Evolutionary conservation across 1,140 invertebrate species (phyloP), one percentile per base, ranked within the genome.

Genomic region (Lucilia sericata): DNA sequence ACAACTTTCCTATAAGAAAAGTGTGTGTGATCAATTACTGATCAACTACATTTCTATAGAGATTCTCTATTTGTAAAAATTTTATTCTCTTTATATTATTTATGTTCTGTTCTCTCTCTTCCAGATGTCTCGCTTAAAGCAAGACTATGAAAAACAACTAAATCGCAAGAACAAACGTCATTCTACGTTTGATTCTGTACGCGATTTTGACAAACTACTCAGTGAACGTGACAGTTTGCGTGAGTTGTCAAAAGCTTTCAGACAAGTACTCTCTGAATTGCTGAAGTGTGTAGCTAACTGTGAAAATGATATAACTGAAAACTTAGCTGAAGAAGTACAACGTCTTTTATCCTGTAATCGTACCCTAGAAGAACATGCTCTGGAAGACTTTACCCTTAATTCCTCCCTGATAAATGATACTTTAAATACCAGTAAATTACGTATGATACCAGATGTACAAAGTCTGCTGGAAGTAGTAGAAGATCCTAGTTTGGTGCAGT

Each of bases 291-390:
- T 95, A 86, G 93, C 92, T 3, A 92, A 93, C 82, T 96, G 95
- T 83, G 96, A 96, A 91, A 94, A 96, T 87, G 95, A 96, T 91
- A 89, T 96, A 8, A 96, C 96, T 88, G 94, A 93, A 80, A 95
- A 94, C 1, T 89, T 96, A 19, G 93, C 95, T 0, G 93, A 93
- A 51, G 93, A 95, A 87, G 92, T 96, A 82, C 89, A 91, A 30
- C 88, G 89, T 36, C 85, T 90, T 2, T 13, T 88, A 3, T 78
- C 86, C 4, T 85, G 87, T 2, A 88, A 86, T 82, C 89, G 89
- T 19, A 88, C 85, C 36, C 86, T 87, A 3, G 89, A 90, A 47
- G 86, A 84, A 25, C 88, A 89, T 8, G 86, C 88, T 8, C 36
- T 87, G 55, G 88, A 89, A 36, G 83, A 86, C 4, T 86, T 87